Conservation (phyloP, 1,140 invertebrate genomes). For the Venturia canescens region DNA sequence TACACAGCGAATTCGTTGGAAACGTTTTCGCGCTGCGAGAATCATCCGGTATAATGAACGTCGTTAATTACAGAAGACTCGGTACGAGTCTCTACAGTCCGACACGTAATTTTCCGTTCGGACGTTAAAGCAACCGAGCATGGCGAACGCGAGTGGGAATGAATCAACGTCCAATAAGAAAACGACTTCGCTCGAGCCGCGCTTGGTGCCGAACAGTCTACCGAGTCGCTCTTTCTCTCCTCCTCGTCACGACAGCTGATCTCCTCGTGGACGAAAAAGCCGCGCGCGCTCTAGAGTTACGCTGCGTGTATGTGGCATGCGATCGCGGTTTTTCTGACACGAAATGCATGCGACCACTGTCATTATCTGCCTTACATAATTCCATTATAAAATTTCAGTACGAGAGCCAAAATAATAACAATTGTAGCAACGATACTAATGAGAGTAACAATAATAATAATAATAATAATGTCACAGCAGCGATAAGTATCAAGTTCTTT, state of each 20-base stretch:
- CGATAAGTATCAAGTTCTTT: too few species aligned
- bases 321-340: slow-evolving; percentile 9
- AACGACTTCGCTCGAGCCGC: not conserved
- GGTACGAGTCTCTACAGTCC: not conserved
- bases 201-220: slow-evolving; percentile 13
- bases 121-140: not conserved
- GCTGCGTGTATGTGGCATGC: not conserved
- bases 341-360: not conserved
- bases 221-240: slow-evolving; percentile 1
- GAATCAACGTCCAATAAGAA: slow-evolving; percentile 1
- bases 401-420: slow-evolving; percentile 7
- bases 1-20: not conserved
- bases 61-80: not conserved
- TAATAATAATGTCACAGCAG: too few species aligned
- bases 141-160: not conserved
- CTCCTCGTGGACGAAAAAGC: not conserved
- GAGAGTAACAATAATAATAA: too few species aligned
- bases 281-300: not conserved
- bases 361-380: not conserved
- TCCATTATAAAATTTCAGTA: not conserved
- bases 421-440: not conserved
- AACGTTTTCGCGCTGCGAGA: not conserved
- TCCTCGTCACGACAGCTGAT: not conserved
- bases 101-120: slow-evolving; percentile 10
- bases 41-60: not conserved